Evolutionary conservation across 92 coral and sea anemone genomes (phyloP), one percentile per base, ranked within the genome.

Genomic region (Phenganax marumi): DNA sequence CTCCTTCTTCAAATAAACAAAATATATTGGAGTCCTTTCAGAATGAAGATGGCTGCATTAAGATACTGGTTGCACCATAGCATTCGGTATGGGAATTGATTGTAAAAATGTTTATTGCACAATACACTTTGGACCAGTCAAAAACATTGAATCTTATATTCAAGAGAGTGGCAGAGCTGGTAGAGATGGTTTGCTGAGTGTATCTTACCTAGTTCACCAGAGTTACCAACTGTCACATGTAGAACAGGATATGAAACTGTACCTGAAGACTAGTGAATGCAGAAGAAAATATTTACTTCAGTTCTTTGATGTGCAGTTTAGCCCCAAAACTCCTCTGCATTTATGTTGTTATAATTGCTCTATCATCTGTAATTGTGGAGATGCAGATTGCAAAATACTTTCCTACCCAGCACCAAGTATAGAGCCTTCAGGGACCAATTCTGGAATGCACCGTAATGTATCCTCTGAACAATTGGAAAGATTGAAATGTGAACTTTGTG

Each of bases 121-220:
- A 3, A 85, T 91, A 21, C 91, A 91, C 48, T 89, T 91, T 91
- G 90, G 97, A 0, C 91, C 90, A 56, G 71, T 91, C 6, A 89
- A 87, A 60, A 83, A 79, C 70, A 50, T 89, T 13, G 90, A 87
- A 22, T 52, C 89, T 0, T 90, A 85, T 79, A 76, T 92, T 0
- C 89, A 92, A 81, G 90, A 90, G 60, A 83, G 84, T 69, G 93
- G 97, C 7, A 26, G 93, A 46, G 87, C 90, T 25, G 90, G 92
- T 3, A 60, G 90, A 57, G 92, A 89, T 86, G 91, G 91, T 8
- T n/a, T 54, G 18, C 87, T 43, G 54, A 89, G 92, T 73, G 70
- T 51, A 13, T 89, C 89, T 9, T 84, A 54, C 57, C 14, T 86
- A 0, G 49, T 86, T 43, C 86, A 89, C 12, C 74, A 76, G 50